Evolutionary conservation across 2,888 invertebrate genomes (phyloP), one percentile per base, ranked within the genome.

Genomic region (Herminia tarsipennalis): DNA sequence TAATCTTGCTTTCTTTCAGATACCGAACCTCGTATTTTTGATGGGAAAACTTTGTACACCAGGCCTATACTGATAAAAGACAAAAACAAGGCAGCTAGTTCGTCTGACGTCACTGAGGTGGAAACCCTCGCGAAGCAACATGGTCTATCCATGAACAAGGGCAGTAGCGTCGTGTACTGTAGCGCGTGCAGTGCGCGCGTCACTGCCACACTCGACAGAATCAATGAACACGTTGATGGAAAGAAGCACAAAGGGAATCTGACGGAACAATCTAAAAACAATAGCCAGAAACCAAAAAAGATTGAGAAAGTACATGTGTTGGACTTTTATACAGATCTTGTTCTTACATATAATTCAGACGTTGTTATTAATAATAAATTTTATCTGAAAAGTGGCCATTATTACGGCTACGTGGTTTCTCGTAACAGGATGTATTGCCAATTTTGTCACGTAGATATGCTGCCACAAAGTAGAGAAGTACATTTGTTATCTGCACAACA

Each of bases 161-260:
- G 1, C 13, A 22, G 22, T 12, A 5, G 10, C 12, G 17, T n/a
- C 6, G 32, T 40, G 1, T 18, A 25, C 6, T 40, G 40, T 10
- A 6, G 9, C 3, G 9, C 13, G n/a, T 40, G 40, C 13, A n/a
- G 3, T 6, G 0, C n/a, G 12, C n/a, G 24, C 18, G 2, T 40
- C 3, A 5, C 17, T 13, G 32, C 24, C 1, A 25, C 6, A 1
- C 5, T 24, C 10, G 3, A 25, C 6, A 32, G 17, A 6, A 12
- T 40, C 1, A 40, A 40, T 13, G 13, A 40, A 18, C 40, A 40
- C 13, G 25, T 40, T n/a, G 3, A 12, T 3, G 30, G 18, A 12
- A 13, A 9, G 10, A 25, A 32, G 8, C 40, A 40, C n/a, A 40
- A 32, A 25, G 9, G 22, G 5, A 40, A 32, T 5, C 4, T 6